phyloP scores from a whole-genome alignment of 2,113 vertebrate species.

The Dipodomys spectabilis region DNA sequence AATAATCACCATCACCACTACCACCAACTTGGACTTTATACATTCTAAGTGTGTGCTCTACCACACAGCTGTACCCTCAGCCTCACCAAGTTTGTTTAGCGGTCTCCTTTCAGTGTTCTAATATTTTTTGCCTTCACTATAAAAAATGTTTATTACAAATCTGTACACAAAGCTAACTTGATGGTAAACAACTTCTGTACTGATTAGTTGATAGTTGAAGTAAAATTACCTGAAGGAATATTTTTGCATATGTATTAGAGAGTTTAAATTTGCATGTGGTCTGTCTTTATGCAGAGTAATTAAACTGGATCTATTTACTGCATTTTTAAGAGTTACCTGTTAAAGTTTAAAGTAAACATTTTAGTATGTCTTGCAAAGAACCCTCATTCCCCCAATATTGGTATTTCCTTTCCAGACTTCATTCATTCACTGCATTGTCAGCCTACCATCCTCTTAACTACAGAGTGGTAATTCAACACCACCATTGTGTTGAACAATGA shows the following conservation, averaged over 20 bases:
- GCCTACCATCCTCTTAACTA: not conserved
- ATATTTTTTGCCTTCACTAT: not conserved
- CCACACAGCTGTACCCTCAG: too few species aligned
- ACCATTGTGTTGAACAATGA: not conserved
- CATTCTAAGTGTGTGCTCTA: not conserved
- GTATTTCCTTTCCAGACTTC: not conserved
- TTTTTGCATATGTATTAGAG: constrained; percentile 60
- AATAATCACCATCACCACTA: too few species aligned
- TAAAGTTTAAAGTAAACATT: not conserved
- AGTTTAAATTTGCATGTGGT: constrained; percentile 36
- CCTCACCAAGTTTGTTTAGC: not conserved
- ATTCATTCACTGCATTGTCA: not conserved
- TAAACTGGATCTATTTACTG: not conserved
- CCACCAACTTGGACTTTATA: too few species aligned
- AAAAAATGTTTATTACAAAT: constrained; percentile 47
- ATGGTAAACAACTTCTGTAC: constrained; percentile 49
- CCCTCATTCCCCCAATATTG: not conserved
- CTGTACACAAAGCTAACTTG: constrained; percentile 43
- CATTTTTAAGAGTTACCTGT: not conserved
- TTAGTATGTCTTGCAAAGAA: constrained; percentile 12
- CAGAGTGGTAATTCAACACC: not conserved
- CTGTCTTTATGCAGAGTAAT: constrained; percentile 30
- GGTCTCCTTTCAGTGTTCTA: not conserved
- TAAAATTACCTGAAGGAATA: constrained; percentile 42
- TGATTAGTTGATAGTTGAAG: constrained; percentile 72